Percentiles rank a stretch among this genome's conserved stretches.
These are phyloP conservation scores for Vanessa cardui DNA, from an alignment of 2,888 invertebrate species.

Conservation along the genomic window DNA sequence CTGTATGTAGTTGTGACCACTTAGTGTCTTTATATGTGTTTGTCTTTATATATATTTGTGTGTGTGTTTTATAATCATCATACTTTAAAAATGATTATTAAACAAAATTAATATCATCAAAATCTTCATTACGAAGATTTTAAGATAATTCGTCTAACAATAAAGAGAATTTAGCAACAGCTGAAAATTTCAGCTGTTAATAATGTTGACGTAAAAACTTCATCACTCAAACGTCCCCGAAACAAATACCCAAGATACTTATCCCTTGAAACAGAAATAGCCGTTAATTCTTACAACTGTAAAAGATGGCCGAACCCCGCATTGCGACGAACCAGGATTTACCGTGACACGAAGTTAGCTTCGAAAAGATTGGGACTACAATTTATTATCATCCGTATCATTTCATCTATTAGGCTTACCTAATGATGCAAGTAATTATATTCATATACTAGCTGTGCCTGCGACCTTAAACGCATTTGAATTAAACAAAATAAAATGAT, in stretches of 20 bases:
- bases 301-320: conserved; percentile 33
- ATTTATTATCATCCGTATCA: conserved; percentile 20
- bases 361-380: conserved; percentile 31
- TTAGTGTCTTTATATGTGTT: too few species aligned
- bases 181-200: conserved; percentile 6
- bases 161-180: neutral
- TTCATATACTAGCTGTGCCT: too few species aligned
- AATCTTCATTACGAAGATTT: neutral
- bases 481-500: too few species aligned
- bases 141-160: neutral
- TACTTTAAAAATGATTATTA: neutral
- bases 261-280: conserved; percentile 26
- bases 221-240: conserved; percentile 30
- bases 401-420: neutral
- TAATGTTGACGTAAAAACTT: conserved; percentile 20
- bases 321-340: conserved; percentile 38
- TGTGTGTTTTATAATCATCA: too few species aligned
- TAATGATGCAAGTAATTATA: neutral
- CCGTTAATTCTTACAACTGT: conserved; percentile 36
- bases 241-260: conserved; percentile 16
- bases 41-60: too few species aligned
- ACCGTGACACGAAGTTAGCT: conserved; percentile 33
- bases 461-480: too few species aligned
- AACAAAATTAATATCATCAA: neutral
- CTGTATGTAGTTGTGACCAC: too few species aligned